A percentile compares a stretch with the other conserved stretches of the same genome.
phyloP scores from a whole-genome alignment of 2,888 invertebrate species.

The Epinotia demarniana region DNA sequence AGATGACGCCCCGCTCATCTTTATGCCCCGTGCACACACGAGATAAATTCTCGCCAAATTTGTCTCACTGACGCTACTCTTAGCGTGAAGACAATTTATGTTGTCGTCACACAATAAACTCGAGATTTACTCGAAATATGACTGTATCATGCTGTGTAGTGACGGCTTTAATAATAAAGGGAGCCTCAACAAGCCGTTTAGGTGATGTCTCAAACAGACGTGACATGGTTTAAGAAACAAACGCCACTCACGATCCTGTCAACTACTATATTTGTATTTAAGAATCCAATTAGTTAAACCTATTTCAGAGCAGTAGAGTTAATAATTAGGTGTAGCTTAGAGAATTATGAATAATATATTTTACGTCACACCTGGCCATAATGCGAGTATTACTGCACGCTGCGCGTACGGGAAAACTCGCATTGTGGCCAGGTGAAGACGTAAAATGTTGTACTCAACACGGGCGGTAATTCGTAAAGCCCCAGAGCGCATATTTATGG shows the following conservation, averaged over 20 bases:
- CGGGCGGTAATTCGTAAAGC: too few relatives aligned
- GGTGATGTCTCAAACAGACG: constrained; percentile 34
- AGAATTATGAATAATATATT: too few relatives aligned
- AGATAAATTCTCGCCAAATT: constrained; percentile 47
- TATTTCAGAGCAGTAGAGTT: neutral
- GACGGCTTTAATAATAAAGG: constrained; percentile 41
- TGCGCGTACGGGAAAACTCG: too few relatives aligned
- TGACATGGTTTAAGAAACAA: constrained; percentile 27
- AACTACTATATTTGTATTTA: constrained; percentile 15
- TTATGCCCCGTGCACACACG: constrained; percentile 44
- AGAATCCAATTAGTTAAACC: constrained; percentile 17
- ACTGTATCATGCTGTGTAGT: constrained; percentile 41
- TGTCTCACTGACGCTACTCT: constrained; percentile 38
- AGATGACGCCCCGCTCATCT: constrained; percentile 48
- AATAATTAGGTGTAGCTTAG: neutral
- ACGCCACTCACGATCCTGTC: constrained; percentile 20
- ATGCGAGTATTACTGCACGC: too few relatives aligned
- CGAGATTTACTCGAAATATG: constrained; percentile 41
- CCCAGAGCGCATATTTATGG: too few relatives aligned
- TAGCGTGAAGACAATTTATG: constrained; percentile 42
- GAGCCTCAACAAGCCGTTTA: constrained; percentile 22
- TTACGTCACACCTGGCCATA: too few relatives aligned
- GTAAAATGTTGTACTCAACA: too few relatives aligned
- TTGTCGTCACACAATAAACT: constrained; percentile 41
- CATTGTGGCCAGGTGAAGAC: too few relatives aligned